Evolutionary conservation across 2,888 invertebrate species (phyloP).

Genomic region (Phlogophora meticulosa): DNA sequence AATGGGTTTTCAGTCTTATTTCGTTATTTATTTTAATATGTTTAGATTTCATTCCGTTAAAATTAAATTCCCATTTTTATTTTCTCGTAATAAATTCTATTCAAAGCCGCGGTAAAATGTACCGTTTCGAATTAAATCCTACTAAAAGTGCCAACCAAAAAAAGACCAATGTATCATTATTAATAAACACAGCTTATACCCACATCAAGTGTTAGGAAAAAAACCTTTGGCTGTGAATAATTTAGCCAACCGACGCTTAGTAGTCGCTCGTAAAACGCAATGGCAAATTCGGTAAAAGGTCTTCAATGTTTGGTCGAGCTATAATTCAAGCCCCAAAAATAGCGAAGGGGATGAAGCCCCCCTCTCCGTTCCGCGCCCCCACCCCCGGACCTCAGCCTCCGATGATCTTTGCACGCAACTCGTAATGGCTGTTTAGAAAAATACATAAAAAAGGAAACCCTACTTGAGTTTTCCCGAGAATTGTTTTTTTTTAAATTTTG

Average conservation of each 20-base stretch:
- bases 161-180: constrained; percentile 72
- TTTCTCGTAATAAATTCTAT: background rate
- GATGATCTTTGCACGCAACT: constrained; percentile 84
- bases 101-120: background rate
- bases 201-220: constrained; percentile 74
- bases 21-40: too few relatives aligned
- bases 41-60: too few relatives aligned
- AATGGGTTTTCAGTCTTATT: too few relatives aligned
- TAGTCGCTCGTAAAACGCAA: constrained; percentile 87
- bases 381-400: constrained; percentile 75
- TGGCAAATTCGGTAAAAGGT: constrained; percentile 89
- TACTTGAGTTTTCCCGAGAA: constrained; percentile 71
- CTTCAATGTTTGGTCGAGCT: constrained; percentile 89
- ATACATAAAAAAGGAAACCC: constrained; percentile 75
- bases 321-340: constrained; percentile 90
- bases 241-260: constrained; percentile 86
- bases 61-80: background rate
- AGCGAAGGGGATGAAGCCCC: constrained; percentile 82
- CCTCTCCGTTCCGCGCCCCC: constrained; percentile 62
- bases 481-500: constrained; percentile 70
- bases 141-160: constrained; percentile 32
- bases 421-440: constrained; percentile 82
- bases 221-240: constrained; percentile 83
- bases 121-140: background rate
- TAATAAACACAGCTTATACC: constrained; percentile 76